A percentile compares a stretch with the other conserved stretches of the same genome.
Evolutionary conservation across 2,113 vertebrate species (phyloP).

Genomic region (Symphodus melops): DNA sequence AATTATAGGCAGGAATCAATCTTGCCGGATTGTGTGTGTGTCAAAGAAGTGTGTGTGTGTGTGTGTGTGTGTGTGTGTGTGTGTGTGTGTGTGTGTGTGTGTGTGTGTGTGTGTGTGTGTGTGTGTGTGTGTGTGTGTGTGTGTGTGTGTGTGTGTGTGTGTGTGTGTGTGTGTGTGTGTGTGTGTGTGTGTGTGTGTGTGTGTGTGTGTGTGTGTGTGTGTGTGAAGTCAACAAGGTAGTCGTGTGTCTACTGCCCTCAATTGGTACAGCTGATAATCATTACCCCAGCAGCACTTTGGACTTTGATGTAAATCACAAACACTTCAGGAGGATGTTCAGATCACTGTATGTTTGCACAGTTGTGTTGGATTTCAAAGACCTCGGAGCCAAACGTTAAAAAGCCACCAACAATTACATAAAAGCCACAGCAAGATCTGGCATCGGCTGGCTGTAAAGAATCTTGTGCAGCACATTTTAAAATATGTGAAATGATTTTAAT

Average conservation of each 20-base stretch:
- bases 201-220: not conserved
- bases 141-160: not conserved
- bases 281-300: slow-evolving; percentile 46
- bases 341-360: slow-evolving; percentile 68
- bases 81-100: slow-evolving; percentile 1
- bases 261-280: slow-evolving; percentile 69
- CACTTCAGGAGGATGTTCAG: slow-evolving; percentile 55
- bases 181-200: slow-evolving; percentile 1
- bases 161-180: not conserved
- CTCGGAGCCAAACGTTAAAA: slow-evolving; percentile 5
- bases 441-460: slow-evolving; percentile 5
- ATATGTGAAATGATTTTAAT: not conserved
- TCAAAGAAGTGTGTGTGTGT: not conserved
- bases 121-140: slow-evolving; percentile 1
- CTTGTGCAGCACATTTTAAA: not conserved
- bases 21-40: slow-evolving; percentile 9
- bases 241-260: slow-evolving; percentile 52
- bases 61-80: too few relatives aligned
- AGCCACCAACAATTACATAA: slow-evolving; percentile 5
- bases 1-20: slow-evolving; percentile 53
- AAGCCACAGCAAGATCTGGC: not conserved
- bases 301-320: slow-evolving; percentile 66
- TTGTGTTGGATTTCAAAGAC: slow-evolving; percentile 40
- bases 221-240: slow-evolving; percentile 8
- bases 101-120: slow-evolving; percentile 2